Conservation (phyloP, 2,113 vertebrate species). For the Corythoichthys haematopterus region DNA sequence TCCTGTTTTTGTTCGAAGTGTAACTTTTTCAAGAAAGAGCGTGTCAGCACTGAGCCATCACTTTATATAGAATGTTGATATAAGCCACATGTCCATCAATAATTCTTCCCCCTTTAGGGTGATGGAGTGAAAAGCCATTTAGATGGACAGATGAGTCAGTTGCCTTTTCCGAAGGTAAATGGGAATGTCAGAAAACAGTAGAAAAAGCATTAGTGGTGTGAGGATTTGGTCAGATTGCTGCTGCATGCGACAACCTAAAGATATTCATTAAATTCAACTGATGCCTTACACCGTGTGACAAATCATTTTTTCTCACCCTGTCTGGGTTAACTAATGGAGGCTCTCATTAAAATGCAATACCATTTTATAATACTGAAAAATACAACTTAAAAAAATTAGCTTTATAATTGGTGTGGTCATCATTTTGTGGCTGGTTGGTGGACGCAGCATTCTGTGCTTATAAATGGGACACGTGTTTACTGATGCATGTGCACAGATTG, state of each 20-base stretch:
- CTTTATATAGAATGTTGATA: conserved; percentile 25
- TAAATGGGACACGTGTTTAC: conserved; percentile 3
- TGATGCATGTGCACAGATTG: conserved; percentile 8
- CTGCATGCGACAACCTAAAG: not conserved
- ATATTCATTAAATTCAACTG: not conserved
- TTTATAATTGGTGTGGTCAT: not conserved
- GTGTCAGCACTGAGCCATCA: conserved; percentile 18
- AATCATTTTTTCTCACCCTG: too few relatives aligned
- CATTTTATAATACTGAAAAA: not conserved
- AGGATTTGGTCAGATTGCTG: conserved; percentile 13
- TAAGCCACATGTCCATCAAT: conserved; percentile 40
- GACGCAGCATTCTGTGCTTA: not conserved
- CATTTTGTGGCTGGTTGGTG: not conserved
- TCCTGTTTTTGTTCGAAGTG: not conserved
- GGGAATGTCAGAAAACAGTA: conserved; percentile 28
- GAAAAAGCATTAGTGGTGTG: conserved; percentile 17
- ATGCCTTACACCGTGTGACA: not conserved
- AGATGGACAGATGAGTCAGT: conserved; percentile 50
- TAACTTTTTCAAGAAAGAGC: not conserved
- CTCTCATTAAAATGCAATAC: not conserved
- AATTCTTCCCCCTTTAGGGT: conserved; percentile 33
- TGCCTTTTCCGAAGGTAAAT: conserved; percentile 22
- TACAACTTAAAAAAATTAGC: not conserved
- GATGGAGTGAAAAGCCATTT: conserved; percentile 18
- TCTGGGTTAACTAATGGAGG: not conserved